A percentile compares a stretch with the other conserved stretches of the same genome.
phyloP scores from a whole-genome alignment of 2,797 vertebrate species.

The Miichthys miiuy region DNA sequence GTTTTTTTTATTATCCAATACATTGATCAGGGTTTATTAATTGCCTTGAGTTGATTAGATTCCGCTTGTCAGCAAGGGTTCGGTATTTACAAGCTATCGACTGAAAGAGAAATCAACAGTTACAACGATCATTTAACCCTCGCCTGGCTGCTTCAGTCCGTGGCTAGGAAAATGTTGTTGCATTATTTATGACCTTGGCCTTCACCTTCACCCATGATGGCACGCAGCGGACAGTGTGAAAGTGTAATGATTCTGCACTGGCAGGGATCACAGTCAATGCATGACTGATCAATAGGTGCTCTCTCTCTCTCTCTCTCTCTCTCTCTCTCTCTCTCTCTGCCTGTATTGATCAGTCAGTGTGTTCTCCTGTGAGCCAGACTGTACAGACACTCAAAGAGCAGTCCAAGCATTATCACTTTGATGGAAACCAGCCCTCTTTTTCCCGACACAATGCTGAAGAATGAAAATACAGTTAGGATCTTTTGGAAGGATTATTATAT shows the following conservation, averaged over 20 bases:
- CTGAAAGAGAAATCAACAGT: neutral
- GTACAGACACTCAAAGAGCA: conserved; percentile 61
- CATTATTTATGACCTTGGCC: conserved; percentile 71
- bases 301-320: no score
- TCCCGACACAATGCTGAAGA: conserved; percentile 39
- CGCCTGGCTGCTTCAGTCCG: conserved; percentile 1
- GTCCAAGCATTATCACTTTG: conserved; percentile 53
- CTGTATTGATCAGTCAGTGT: conserved; percentile 71
- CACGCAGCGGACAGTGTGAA: conserved; percentile 55
- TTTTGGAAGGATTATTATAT: conserved; percentile 57
- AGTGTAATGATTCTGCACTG: conserved; percentile 74
- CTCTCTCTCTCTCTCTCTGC: conserved; percentile 42
- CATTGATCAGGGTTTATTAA: conserved; percentile 11
- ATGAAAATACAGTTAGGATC: conserved; percentile 58
- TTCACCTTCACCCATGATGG: conserved; percentile 75
- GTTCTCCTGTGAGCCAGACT: conserved; percentile 55
- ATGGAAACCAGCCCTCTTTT: conserved; percentile 59
- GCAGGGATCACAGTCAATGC: conserved; percentile 65
- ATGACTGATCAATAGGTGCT: conserved; percentile 73
- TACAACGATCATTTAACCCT: conserved; percentile 40
- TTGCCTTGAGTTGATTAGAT: neutral
- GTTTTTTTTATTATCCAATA: neutral
- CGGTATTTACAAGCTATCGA: conserved; percentile 3
- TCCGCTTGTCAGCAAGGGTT: neutral
- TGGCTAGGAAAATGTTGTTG: conserved; percentile 31